Evolutionary conservation across 2,113 vertebrate species (phyloP).

Genomic region (Phycodurus eques): DNA sequence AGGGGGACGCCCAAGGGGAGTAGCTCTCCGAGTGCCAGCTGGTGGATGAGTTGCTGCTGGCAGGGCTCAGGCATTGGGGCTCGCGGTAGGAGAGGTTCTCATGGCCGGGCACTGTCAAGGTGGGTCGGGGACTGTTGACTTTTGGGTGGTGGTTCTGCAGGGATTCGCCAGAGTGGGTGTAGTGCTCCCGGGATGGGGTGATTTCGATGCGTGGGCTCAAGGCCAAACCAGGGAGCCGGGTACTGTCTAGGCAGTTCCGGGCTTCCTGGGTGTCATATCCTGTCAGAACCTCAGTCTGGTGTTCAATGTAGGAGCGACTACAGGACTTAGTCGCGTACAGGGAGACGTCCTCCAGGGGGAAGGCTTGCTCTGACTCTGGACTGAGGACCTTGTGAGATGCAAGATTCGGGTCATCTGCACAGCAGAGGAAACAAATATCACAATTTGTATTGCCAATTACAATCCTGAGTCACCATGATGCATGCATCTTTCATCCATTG

Average conservation of each 20-base stretch:
- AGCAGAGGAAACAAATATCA: neutral
- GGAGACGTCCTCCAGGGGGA: constrained; percentile 79
- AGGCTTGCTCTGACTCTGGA: constrained; percentile 81
- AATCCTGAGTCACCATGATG: neutral
- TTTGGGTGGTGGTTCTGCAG: constrained; percentile 84
- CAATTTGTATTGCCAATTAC: neutral
- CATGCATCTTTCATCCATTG: neutral
- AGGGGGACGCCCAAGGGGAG: constrained; percentile 94
- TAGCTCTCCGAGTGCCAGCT: constrained; percentile 96
- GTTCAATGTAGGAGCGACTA: constrained; percentile 75
- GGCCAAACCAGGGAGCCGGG: constrained; percentile 77
- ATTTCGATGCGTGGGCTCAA: constrained; percentile 96
- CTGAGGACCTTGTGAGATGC: constrained; percentile 83
- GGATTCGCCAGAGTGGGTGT: constrained; percentile 83
- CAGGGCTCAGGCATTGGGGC: constrained; percentile 95
- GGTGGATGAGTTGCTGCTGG: constrained; percentile 97
- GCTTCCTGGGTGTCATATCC: constrained; percentile 85
- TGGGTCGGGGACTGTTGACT: constrained; percentile 82
- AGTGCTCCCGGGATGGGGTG: constrained; percentile 94
- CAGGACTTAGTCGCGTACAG: constrained; percentile 88
- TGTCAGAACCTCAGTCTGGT: constrained; percentile 76
- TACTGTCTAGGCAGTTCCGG: constrained; percentile 79
- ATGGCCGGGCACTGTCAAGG: constrained; percentile 90
- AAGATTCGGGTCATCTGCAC: constrained; percentile 86
- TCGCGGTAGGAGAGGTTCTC: constrained; percentile 86